Percentiles rank a stretch among this genome's conserved stretches.
phyloP scores from a whole-genome alignment of 2,113 vertebrate genomes.

The Alethe castanea region DNA sequence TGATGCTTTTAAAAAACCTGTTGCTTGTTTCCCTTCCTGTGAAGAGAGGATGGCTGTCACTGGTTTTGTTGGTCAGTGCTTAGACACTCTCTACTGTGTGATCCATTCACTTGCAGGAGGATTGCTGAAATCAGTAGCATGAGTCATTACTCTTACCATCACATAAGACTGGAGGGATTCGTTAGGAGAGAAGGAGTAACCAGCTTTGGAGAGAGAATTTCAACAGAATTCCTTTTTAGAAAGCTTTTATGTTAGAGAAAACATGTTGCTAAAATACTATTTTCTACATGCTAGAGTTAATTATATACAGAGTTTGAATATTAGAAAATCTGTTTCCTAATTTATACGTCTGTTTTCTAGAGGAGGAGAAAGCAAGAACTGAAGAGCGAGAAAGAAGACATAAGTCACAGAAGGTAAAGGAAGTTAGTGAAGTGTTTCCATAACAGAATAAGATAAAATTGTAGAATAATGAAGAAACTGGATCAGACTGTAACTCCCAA shows the following conservation, averaged over 20 bases:
- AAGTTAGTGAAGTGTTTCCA: not conserved
- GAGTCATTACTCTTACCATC: not conserved
- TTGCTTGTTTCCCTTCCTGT: not conserved
- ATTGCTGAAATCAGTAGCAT: not conserved
- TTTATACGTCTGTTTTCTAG: conserved; percentile 37
- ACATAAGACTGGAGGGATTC: not conserved
- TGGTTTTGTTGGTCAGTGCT: not conserved
- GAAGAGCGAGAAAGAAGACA: conserved; percentile 69
- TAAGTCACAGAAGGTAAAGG: conserved; percentile 62
- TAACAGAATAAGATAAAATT: not conserved
- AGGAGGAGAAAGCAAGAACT: conserved; percentile 40
- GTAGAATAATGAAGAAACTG: not conserved
- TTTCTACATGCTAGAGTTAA: not conserved
- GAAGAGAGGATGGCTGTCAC: not conserved
- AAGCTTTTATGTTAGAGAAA: not conserved
- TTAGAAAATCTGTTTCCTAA: not conserved
- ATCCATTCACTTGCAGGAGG: not conserved
- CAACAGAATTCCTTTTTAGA: not conserved
- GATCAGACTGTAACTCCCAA: not conserved
- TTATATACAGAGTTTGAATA: not conserved
- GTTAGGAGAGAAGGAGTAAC: not conserved
- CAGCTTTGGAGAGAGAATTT: not conserved
- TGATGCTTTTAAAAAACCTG: not conserved
- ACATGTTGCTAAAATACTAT: not conserved
- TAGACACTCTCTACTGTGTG: not conserved